Evolutionary conservation across 2,888 invertebrate species (phyloP).

Genomic region (Mimachlamys varia): DNA sequence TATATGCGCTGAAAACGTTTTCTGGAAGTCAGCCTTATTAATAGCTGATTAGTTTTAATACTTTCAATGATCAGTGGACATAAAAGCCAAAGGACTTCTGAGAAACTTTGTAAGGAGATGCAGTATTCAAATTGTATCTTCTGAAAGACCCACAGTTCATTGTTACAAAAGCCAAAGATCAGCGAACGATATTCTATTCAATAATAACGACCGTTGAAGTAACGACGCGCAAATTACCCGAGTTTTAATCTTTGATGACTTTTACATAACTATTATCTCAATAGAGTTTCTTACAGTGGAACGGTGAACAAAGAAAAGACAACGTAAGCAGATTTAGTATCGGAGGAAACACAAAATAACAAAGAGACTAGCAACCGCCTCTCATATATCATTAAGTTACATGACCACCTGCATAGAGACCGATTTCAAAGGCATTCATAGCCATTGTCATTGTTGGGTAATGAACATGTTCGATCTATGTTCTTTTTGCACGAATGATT

Average conservation of each 20-base stretch:
- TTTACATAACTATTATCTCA: not conserved
- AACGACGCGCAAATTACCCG: not conserved
- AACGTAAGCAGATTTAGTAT: not conserved
- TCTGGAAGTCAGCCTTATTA: too few relatives aligned
- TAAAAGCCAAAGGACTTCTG: too few relatives aligned
- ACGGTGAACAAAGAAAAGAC: not conserved
- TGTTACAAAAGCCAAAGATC: not conserved
- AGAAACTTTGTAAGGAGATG: not conserved
- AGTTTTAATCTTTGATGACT: not conserved
- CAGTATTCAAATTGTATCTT: not conserved
- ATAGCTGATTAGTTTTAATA: too few relatives aligned
- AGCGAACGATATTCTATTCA: not conserved
- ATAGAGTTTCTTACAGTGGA: not conserved
- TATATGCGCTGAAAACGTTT: too few relatives aligned
- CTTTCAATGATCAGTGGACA: too few relatives aligned
- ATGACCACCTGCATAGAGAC: not conserved
- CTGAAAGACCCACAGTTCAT: not conserved
- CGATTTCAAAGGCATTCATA: not conserved
- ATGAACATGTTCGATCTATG: not conserved
- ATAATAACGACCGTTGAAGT: not conserved
- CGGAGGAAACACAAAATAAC: too few relatives aligned
- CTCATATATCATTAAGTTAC: not conserved
- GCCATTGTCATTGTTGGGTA: not conserved
- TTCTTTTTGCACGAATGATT: not conserved
- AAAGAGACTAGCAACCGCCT: not conserved